phyloP scores from a whole-genome alignment of 2,113 vertebrate species.

The Parus major region DNA sequence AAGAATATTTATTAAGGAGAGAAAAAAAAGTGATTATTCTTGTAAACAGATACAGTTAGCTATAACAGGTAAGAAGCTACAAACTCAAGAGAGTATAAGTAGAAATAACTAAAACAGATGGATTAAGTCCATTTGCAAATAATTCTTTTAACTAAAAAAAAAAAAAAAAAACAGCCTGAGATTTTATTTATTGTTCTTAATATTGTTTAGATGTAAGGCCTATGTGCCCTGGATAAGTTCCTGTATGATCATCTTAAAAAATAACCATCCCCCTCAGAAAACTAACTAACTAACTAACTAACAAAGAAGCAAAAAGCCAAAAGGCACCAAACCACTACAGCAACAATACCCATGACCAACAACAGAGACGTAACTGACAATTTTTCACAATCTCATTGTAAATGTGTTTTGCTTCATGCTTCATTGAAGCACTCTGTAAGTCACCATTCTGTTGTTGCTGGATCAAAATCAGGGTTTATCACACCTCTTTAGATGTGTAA shows the following conservation, averaged over 20 bases:
- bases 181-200: background rate
- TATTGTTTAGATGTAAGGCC: background rate
- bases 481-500: background rate
- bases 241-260: background rate
- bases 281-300: background rate
- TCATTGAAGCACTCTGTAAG: background rate
- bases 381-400: background rate
- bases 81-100: background rate
- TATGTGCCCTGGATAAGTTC: background rate
- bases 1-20: background rate
- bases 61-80: background rate
- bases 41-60: background rate
- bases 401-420: background rate
- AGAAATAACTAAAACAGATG: background rate
- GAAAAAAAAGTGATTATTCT: background rate
- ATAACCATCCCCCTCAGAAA: accelerated
- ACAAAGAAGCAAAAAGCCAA: background rate
- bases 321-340: background rate
- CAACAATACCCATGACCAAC: accelerated
- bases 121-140: background rate
- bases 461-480: background rate
- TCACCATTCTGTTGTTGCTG: background rate
- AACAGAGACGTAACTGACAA: background rate
- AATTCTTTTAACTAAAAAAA: background rate
- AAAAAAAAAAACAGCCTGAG: accelerated